phyloP scores from a whole-genome alignment of 2,888 invertebrate species.

The Empis stercorea region DNA sequence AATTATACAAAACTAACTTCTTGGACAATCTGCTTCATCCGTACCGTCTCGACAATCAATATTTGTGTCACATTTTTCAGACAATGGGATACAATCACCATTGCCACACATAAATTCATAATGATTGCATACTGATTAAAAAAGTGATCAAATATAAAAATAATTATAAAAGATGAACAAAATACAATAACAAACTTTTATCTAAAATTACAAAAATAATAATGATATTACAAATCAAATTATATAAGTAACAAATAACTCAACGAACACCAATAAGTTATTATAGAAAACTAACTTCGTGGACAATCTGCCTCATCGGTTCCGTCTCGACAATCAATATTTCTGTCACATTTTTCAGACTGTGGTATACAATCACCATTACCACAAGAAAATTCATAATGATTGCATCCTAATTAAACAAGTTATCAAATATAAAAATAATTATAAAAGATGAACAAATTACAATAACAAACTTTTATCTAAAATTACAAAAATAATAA shows the following conservation, averaged over 20 bases:
- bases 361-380: constrained; percentile 47
- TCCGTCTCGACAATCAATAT: constrained; percentile 43
- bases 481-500: not conserved
- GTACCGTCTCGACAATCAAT: constrained; percentile 46
- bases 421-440: not conserved
- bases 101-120: constrained; percentile 50
- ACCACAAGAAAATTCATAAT: constrained; percentile 45
- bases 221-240: no score
- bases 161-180: no score
- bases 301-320: constrained; percentile 49
- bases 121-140: constrained; percentile 14
- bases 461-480: no score
- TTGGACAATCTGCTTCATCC: constrained; percentile 39
- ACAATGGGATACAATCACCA: constrained; percentile 42
- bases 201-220: no score
- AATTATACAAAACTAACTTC: not conserved
- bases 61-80: constrained; percentile 44
- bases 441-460: not conserved
- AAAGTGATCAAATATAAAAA: no score
- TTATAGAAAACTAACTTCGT: no score
- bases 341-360: constrained; percentile 40
- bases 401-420: not conserved
- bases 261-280: no score
- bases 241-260: no score
- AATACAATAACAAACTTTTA: no score